These are phyloP conservation scores for Drosophila niveifrons DNA, from an alignment of 2,888 invertebrate species.

Conservation along the genomic window DNA sequence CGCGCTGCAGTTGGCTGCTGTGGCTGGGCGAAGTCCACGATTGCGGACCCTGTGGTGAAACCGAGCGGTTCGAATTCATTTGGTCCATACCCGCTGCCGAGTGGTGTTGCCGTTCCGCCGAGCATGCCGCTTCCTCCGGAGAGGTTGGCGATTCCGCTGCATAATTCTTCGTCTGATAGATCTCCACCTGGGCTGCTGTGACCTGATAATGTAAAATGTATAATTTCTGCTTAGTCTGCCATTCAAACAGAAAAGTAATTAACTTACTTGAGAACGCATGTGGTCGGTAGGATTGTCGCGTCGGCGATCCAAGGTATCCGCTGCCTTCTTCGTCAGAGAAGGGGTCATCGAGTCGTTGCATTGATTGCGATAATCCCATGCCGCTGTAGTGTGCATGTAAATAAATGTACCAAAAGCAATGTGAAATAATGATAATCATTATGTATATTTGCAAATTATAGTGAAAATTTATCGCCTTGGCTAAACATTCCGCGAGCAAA, in stretches of 20 bases:
- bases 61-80: constrained; percentile 86
- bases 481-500: constrained; percentile 59
- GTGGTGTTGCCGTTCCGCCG: constrained; percentile 84
- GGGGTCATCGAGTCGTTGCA: constrained; percentile 88
- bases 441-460: constrained; percentile 30
- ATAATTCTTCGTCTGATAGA: constrained; percentile 86
- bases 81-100: constrained; percentile 85
- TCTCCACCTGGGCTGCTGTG: constrained; percentile 86
- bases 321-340: constrained; percentile 96
- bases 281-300: constrained; percentile 86
- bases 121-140: constrained; percentile 77
- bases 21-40: constrained; percentile 85
- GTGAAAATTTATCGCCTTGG: constrained; percentile 39
- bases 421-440: constrained; percentile 37
- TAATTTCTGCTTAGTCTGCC: background rate
- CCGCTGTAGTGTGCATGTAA: constrained; percentile 82
- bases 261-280: constrained; percentile 87
- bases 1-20: constrained; percentile 83
- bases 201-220: constrained; percentile 68
- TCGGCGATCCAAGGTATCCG: constrained; percentile 86
- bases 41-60: constrained; percentile 84
- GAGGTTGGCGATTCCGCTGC: constrained; percentile 85
- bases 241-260: background rate
- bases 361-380: constrained; percentile 86
- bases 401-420: constrained; percentile 29